Percentiles rank a stretch among this genome's conserved stretches.
These are phyloP conservation scores for Aphidius gifuensis DNA, from an alignment of 1,140 invertebrate species.

Conservation along the genomic window DNA sequence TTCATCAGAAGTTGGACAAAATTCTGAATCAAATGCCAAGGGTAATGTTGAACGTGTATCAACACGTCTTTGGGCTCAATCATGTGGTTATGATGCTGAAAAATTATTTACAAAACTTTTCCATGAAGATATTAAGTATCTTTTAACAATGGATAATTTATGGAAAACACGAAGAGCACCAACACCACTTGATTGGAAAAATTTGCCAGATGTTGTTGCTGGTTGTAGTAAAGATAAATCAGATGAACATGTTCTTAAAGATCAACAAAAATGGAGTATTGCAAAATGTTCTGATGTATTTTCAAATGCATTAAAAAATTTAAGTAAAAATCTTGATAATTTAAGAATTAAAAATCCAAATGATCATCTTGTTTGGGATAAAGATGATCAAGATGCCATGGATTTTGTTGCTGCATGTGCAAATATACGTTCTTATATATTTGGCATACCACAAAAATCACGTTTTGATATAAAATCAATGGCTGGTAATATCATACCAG, in stretches of 20 bases:
- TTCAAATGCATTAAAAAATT: constrained; percentile 63
- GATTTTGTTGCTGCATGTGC: constrained; percentile 95
- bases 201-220: constrained; percentile 62
- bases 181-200: constrained; percentile 72
- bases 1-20: constrained; percentile 57
- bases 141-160: constrained; percentile 90
- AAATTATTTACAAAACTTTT: constrained; percentile 90
- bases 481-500: constrained; percentile 98
- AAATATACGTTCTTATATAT: constrained; percentile 90
- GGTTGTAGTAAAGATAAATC: constrained; percentile 50
- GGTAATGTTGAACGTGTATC: constrained; percentile 79
- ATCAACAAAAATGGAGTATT: constrained; percentile 81
- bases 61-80: constrained; percentile 87
- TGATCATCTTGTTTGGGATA: constrained; percentile 91
- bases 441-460: constrained; percentile 83
- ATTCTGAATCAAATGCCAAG: constrained; percentile 52
- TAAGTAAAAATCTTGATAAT: constrained; percentile 65
- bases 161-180: constrained; percentile 85
- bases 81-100: constrained; percentile 77
- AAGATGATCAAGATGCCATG: constrained; percentile 92
- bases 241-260: constrained; percentile 54
- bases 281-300: constrained; percentile 77
- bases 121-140: constrained; percentile 91
- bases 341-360: constrained; percentile 55
- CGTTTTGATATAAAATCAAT: constrained; percentile 97